Conservation (phyloP, 2,113 vertebrate genomes). For the Pycnonotus jocosus region DNA sequence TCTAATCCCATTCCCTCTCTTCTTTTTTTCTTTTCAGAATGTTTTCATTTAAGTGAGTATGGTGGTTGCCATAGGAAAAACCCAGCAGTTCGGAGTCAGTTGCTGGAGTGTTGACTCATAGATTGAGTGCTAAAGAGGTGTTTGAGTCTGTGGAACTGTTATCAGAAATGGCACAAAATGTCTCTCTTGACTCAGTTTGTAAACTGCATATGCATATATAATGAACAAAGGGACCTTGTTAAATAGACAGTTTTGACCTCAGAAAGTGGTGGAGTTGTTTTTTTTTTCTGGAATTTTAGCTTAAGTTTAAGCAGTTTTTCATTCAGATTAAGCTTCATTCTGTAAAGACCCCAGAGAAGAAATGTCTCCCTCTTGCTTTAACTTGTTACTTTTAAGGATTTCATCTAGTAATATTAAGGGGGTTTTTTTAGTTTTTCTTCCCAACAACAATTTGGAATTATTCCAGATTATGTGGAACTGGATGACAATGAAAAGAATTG, state of each 20-base stretch:
- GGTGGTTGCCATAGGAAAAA: slow-evolving; percentile 34
- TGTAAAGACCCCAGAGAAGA: neutral
- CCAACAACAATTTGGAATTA: neutral
- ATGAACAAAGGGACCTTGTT: slow-evolving; percentile 1
- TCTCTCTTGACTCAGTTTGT: slow-evolving; percentile 25
- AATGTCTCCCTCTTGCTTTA: neutral
- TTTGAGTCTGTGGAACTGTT: slow-evolving; percentile 18
- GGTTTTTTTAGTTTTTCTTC: neutral
- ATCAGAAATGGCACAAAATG: slow-evolving; percentile 33
- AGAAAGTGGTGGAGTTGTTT: neutral
- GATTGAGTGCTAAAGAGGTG: slow-evolving; percentile 29
- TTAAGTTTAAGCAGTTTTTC: neutral
- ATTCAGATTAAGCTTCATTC: neutral
- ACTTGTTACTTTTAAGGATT: neutral
- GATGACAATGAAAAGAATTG: neutral
- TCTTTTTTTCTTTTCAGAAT: neutral
- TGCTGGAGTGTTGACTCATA: slow-evolving; percentile 25
- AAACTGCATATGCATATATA: neutral
- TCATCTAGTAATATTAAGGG: neutral
- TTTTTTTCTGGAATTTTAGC: neutral
- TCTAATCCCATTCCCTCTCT: neutral
- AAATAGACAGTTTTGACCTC: neutral
- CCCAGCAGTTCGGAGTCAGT: neutral
- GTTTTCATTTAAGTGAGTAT: neutral
- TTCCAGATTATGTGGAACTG: neutral